phyloP scores from a whole-genome alignment of 1,140 invertebrate species.

The Ericerus pela region DNA sequence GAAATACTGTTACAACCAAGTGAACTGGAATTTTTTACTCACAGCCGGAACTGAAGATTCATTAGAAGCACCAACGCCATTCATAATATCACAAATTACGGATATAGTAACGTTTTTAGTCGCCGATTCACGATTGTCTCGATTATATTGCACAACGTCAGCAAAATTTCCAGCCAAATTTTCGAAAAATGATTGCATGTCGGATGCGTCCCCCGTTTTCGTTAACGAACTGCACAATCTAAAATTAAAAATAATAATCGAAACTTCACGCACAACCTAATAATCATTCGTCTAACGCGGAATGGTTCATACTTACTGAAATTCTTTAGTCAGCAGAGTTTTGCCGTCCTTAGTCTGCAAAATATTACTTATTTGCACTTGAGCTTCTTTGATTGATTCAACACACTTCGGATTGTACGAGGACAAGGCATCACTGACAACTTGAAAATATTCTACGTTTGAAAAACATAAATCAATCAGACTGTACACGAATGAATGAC shows the following conservation, averaged over 20 bases:
- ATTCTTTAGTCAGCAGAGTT: conserved; percentile 41
- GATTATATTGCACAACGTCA: conserved; percentile 85
- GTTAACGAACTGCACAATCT: conserved; percentile 65
- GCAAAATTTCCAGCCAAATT: conserved; percentile 68
- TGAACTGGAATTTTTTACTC: not conserved
- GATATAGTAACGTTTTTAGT: conserved; percentile 64
- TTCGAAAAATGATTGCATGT: conserved; percentile 66
- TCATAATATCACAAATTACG: conserved; percentile 58
- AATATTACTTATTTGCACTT: conserved; percentile 39
- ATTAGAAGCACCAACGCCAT: conserved; percentile 32
- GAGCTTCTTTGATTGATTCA: conserved; percentile 43
- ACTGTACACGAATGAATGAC: not conserved
- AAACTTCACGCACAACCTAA: too few species aligned
- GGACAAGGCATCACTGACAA: conserved; percentile 51
- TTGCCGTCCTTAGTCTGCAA: not conserved
- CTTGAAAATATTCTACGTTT: conserved; percentile 54
- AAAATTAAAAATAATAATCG: too few species aligned
- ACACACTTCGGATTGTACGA: conserved; percentile 47
- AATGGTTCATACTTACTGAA: too few species aligned
- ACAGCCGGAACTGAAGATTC: not conserved
- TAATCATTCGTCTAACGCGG: too few species aligned
- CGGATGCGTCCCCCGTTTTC: conserved; percentile 42
- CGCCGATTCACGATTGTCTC: conserved; percentile 58
- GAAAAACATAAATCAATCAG: conserved; percentile 16
- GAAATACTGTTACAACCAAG: too few species aligned